A percentile compares a stretch with the other conserved stretches of the same genome.
Conservation (phyloP, 2,797 vertebrate genomes). For the Sebastes flavidus region DNA sequence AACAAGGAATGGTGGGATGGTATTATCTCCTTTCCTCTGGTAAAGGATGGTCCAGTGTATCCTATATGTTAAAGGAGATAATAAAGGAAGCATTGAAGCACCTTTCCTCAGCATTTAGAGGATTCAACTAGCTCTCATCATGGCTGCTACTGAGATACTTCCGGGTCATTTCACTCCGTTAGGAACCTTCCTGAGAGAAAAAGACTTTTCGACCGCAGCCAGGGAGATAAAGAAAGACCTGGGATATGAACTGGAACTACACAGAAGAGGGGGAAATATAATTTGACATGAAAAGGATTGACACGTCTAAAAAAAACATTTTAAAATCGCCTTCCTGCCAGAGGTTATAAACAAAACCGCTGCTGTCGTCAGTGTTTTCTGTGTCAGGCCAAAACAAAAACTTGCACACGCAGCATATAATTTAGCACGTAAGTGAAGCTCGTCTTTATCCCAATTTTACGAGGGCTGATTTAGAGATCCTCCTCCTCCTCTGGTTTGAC, state of each 20-base stretch:
- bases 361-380: not conserved
- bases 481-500: slow-evolving; percentile 15
- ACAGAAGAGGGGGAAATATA: not conserved
- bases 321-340: not conserved
- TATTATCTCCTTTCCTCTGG: too few relatives aligned
- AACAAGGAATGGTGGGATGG: too few relatives aligned
- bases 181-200: too few relatives aligned
- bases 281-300: not conserved
- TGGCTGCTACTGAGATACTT: too few relatives aligned
- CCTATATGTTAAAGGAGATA: too few relatives aligned
- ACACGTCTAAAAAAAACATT: not conserved
- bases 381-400: not conserved
- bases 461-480: not conserved
- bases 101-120: too few relatives aligned
- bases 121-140: too few relatives aligned
- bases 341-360: slow-evolving; percentile 1
- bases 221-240: not conserved
- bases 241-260: slow-evolving; percentile 1
- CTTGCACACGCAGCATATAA: not conserved
- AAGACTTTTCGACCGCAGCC: too few relatives aligned
- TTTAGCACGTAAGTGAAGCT: slow-evolving; percentile 2
- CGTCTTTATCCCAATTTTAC: not conserved
- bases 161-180: too few relatives aligned
- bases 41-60: too few relatives aligned
- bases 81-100: too few relatives aligned